phyloP scores from a whole-genome alignment of 1,140 invertebrate species.

The Sitophilus oryzae region DNA sequence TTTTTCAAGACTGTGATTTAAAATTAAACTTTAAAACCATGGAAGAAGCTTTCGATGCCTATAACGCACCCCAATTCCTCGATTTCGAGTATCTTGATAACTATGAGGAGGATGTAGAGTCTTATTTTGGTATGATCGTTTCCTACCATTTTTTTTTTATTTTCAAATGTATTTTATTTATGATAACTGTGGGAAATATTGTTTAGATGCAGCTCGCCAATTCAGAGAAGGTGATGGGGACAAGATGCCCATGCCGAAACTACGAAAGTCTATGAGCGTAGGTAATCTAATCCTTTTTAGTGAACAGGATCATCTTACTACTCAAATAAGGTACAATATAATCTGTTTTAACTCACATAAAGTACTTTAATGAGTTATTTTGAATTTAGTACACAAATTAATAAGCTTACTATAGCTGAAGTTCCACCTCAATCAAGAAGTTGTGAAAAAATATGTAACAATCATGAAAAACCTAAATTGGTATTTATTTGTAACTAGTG shows the following conservation, averaged over 20 bases:
- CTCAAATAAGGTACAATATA: too few species aligned
- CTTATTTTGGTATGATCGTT: background rate
- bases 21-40: background rate
- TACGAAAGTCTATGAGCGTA: background rate
- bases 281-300: background rate
- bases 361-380: too few species aligned
- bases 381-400: too few species aligned
- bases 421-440: too few species aligned
- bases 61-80: slow-evolving; percentile 10
- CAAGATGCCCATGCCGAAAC: background rate
- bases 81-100: background rate
- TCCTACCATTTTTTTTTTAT: background rate
- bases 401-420: too few species aligned
- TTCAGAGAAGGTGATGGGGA: background rate
- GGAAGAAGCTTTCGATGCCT: background rate
- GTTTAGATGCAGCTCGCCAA: background rate
- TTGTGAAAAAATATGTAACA: too few species aligned
- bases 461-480: too few species aligned
- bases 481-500: too few species aligned
- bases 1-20: too few species aligned
- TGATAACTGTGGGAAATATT: background rate
- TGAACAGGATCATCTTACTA: background rate
- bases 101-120: background rate
- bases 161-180: background rate
- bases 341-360: too few species aligned